Conservation (phyloP, 1,140 invertebrate genomes). For the Chionoecetes opilio region DNA sequence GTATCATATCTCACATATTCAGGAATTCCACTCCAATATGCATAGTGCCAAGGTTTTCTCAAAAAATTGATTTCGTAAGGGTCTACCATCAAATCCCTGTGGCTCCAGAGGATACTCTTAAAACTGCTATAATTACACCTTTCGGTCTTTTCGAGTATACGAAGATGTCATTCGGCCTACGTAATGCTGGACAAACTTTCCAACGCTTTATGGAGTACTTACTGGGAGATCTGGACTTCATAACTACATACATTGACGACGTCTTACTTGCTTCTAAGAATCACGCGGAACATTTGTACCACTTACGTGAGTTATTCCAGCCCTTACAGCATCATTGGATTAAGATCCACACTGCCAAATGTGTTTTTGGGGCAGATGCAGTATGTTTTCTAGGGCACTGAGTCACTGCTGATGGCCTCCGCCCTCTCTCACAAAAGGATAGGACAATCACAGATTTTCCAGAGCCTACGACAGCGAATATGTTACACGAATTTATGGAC, state of each 20-base stretch:
- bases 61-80: slow-evolving; percentile 78
- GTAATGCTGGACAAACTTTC: slow-evolving; percentile 84
- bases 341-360: slow-evolving; percentile 81
- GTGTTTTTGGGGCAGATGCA: slow-evolving; percentile 44
- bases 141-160: slow-evolving; percentile 83
- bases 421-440: slow-evolving; percentile 55
- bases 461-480: slow-evolving; percentile 81
- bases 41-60: slow-evolving; percentile 72
- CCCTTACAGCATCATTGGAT: slow-evolving; percentile 81
- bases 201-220: slow-evolving; percentile 85
- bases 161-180: slow-evolving; percentile 84
- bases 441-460: slow-evolving; percentile 82
- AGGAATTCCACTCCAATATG: slow-evolving; percentile 69
- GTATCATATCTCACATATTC: slow-evolving; percentile 83
- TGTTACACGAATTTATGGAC: slow-evolving; percentile 83
- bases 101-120: slow-evolving; percentile 77
- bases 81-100: slow-evolving; percentile 81
- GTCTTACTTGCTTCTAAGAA: slow-evolving; percentile 84
- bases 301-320: slow-evolving; percentile 82
- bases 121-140: slow-evolving; percentile 82
- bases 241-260: slow-evolving; percentile 85
- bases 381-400: neutral
- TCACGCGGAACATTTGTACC: slow-evolving; percentile 81
- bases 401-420: neutral
- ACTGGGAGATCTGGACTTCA: slow-evolving; percentile 81